A percentile compares a stretch with the other conserved stretches of the same genome.
Conservation (phyloP, 2,113 vertebrate genomes). For the Gnathonemus longibarbis region DNA sequence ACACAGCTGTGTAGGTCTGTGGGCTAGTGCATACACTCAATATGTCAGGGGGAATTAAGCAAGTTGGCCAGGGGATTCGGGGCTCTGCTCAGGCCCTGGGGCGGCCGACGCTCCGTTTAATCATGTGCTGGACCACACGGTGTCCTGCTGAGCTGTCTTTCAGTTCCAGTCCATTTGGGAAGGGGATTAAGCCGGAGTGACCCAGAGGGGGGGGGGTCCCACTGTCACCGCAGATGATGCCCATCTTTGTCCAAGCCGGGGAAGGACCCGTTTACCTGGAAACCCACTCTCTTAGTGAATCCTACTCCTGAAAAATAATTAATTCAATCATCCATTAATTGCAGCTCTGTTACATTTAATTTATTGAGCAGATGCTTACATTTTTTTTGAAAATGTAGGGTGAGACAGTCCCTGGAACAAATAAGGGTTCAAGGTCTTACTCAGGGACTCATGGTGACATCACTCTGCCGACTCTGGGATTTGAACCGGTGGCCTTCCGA, state of each 20-base stretch:
- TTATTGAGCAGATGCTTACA: neutral
- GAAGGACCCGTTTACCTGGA: neutral
- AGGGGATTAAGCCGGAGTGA: neutral
- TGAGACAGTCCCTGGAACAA: neutral
- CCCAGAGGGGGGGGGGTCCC: neutral
- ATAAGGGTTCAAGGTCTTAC: neutral
- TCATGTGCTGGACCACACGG: neutral
- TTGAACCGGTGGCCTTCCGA: neutral
- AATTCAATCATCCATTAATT: neutral
- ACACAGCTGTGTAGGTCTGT: constrained; percentile 60
- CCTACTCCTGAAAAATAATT: neutral
- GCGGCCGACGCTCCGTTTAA: neutral
- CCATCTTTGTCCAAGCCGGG: neutral
- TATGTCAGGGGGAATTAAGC: constrained; percentile 67
- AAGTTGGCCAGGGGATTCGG: constrained; percentile 45
- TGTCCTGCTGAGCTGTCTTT: neutral
- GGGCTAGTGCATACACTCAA: constrained; percentile 63
- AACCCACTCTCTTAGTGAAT: neutral
- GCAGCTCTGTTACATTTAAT: neutral
- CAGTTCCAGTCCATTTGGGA: neutral
- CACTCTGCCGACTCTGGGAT: neutral
- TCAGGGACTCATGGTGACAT: neutral
- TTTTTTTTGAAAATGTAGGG: neutral
- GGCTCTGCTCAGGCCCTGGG: constrained; percentile 3
- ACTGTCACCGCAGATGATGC: neutral